Base-by-base conservation (phyloP, 2,888 invertebrate genomes). In the Heteropelma amictum region DNA sequence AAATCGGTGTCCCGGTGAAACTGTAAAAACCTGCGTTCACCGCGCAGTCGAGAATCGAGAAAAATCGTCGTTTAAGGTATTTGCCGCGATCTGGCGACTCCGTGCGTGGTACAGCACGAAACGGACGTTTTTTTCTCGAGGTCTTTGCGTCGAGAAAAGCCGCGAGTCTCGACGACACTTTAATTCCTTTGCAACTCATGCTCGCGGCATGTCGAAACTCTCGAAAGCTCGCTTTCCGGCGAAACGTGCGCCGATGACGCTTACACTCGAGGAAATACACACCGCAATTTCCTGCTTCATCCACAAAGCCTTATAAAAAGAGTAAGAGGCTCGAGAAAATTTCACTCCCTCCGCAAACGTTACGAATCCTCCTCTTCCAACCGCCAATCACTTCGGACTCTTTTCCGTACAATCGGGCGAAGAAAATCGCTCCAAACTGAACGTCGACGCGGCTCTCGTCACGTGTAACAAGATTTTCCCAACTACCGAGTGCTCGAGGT, bases 181-280 rank as follows among this genome's bases (percentile, higher is more conserved):
- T n/a, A n/a, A 47, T 23, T 47, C 47, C 47, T 19, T 45, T 45
- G 45, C 21, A 23, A 23, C 47, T 19, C 19, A 47, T 47, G n/a
- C n/a, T 23, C 23, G n/a, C 5, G 2, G 21, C 21, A 19, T n/a
- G 21, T n/a, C 19, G 35, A 26, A 58, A 42, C 47, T 56, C 67
- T 56, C 38, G 68, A 61, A 72, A 68, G 14, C 30, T 54, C 6
- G 8, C 45, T 40, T 72, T 54, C 53, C 60, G 38, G 61, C 33
- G 26, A 40, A 49, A 51, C 68, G 49, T 58, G n/a, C n/a, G n/a
- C n/a, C 68, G 73, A 73, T 73, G 73, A 58, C 68, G 61, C 26
- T 56, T 58, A n/a, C n/a, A n/a, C n/a, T n/a, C n/a, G n/a, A n/a
- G n/a, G n/a, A n/a, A n/a, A 1, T 51, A 8, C 26, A 17, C 3